Base-by-base conservation (phyloP, 1,140 invertebrate species). In the Chlorops oryzae region DNA sequence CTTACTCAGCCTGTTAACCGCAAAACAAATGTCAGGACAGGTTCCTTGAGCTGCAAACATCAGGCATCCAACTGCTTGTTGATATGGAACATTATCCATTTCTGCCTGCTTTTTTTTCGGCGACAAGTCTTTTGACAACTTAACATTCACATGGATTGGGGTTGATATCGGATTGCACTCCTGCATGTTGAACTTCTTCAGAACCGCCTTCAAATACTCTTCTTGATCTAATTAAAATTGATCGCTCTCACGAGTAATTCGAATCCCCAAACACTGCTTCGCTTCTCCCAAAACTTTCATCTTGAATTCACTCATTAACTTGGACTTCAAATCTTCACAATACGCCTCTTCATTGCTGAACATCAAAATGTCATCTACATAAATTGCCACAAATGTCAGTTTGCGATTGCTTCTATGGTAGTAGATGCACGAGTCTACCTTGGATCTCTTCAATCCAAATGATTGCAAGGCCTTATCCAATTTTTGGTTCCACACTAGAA, bases 31-130 rank as follows among this genome's bases (percentile, higher is more conserved):
- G 52, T 76, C 70, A 23, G 73, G 72, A 50, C 73, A 54, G 6
- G 73, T 73, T 27, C 38, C 59, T 5, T 55, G 20, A 0, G 65
- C 32, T 2, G 68, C 5, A 42, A 70, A 75, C 39, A 74, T 53
- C 2, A 75, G 48, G 2, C 58, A 24, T 12, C 73, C 67, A 5
- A 74, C 56, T 3, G 47, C 41, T 40, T 54, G 46, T 38, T 17
- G 27, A 28, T 20, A 66, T 13, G 53, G 52, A 53, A 52, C 13
- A 55, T 57, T 51, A 24, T 22, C 10, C 15, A 43, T 43, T 40
- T 43, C 34, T 35, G 21, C 15, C 12, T 28, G 42, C 10, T 7
- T 43, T 13, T 15, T n/a, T 38, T 13, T 23, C 27, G n/a, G n/a
- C n/a, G n/a, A n/a, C n/a, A n/a, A n/a, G n/a, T n/a, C n/a, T 10